Evolutionary conservation across 2,888 invertebrate species (phyloP), one percentile per base, ranked within the genome.

Genomic region (Tipula confusa): DNA sequence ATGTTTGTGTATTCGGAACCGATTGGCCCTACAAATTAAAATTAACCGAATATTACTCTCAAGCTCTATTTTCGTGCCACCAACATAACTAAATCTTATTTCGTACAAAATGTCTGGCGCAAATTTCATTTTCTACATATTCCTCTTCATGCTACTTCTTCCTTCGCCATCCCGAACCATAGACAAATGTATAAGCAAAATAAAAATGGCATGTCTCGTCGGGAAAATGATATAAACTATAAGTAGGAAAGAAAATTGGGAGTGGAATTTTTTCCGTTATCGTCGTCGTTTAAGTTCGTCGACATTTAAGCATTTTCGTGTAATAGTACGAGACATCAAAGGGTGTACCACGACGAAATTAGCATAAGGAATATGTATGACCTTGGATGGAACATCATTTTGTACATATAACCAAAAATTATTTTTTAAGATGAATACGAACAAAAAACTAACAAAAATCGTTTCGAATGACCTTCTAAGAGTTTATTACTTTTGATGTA

Each of bases 381-480:
- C 64, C 64, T 64, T 64, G 64, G 11, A n/a, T n/a, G 5, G 43
- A 43, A n/a, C 43, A 43, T 43, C 43, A 15, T 24, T 48, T 48
- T 18, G 15, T n/a, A n/a, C n/a, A 64, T 9, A 43, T 24, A 64
- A 24, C 64, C 24, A 64, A 24, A 33, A 24, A 64, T 64, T 24
- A 64, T 24, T 24, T 33, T 9, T 64, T 64, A 64, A 64, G 18
- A 24, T 64, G 64, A 64, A 64, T 24, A 64, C 24, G 24, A n/a
- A n/a, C 43, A 43, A n/a, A 64, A 64, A 64, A 24, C 64, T 64
- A 64, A 64, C 80, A 80, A 80, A 29, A 80, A 15, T 80, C 29
- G n/a, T 29, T n/a, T 80, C 80, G 15, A 13, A n/a, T 84, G 85
- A 84, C 84, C 86, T 85, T 85, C 84, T 84, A 84, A 84, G 83